A percentile compares a stretch with the other conserved stretches of the same genome.
phyloP scores from a whole-genome alignment of 1,140 invertebrate genomes.

The Aphidius ervi region DNA sequence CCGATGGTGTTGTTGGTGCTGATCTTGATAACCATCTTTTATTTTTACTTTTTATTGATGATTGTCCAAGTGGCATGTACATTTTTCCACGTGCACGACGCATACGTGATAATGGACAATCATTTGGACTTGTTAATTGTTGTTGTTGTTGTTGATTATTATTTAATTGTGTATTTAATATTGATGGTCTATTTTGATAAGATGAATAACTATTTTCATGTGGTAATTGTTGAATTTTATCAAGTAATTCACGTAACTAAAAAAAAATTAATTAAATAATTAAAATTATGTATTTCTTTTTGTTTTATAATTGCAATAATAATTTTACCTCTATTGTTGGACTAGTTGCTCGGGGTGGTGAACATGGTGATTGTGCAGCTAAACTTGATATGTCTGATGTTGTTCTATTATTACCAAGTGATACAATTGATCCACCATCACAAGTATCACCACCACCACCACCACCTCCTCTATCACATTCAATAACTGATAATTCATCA shows the following conservation, averaged over 20 bases:
- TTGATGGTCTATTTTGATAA: slow-evolving; percentile 39
- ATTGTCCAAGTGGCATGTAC: slow-evolving; percentile 46
- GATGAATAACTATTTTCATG: slow-evolving; percentile 34
- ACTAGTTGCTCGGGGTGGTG: slow-evolving; percentile 72
- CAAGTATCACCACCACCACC: slow-evolving; percentile 39
- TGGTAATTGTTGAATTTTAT: slow-evolving; percentile 66
- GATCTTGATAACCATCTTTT: slow-evolving; percentile 66
- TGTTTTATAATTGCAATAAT: slow-evolving; percentile 4
- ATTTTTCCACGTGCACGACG: slow-evolving; percentile 42
- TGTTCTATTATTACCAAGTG: slow-evolving; percentile 56
- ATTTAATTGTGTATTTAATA: slow-evolving; percentile 30
- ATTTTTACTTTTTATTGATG: slow-evolving; percentile 42
- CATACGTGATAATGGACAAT: slow-evolving; percentile 29
- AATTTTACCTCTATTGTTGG: slow-evolving; percentile 62
- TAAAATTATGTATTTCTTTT: not conserved
- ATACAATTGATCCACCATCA: slow-evolving; percentile 43
- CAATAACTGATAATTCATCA: slow-evolving; percentile 56
- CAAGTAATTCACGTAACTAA: slow-evolving; percentile 58
- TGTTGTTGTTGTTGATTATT: slow-evolving; percentile 20
- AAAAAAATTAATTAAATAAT: slow-evolving; percentile 20
- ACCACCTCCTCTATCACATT: slow-evolving; percentile 37
- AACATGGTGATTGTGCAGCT: slow-evolving; percentile 61
- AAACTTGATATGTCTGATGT: slow-evolving; percentile 65
- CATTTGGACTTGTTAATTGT: slow-evolving; percentile 34
- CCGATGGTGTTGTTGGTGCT: slow-evolving; percentile 71